Conservation (phyloP, 2,888 invertebrate genomes). For the Arrhopalites spinosus region DNA sequence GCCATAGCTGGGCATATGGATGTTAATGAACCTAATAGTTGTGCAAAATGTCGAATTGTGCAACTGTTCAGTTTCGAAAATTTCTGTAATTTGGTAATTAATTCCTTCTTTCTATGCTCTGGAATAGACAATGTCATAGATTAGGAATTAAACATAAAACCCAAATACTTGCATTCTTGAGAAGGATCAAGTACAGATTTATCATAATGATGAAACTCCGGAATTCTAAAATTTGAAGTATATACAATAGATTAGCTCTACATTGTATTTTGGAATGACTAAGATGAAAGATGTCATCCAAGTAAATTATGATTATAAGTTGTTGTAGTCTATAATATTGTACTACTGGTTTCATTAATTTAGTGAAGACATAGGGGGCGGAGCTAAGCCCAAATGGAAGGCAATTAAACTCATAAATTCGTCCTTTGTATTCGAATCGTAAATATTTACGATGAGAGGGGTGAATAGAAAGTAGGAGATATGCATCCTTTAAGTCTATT, state of each 20-base stretch:
- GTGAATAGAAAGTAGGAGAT: constrained; percentile 1
- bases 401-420: constrained; percentile 12
- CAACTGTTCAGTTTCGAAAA: background rate
- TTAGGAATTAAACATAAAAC: constrained; percentile 21
- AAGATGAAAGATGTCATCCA: constrained; percentile 11
- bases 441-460: constrained; percentile 2
- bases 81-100: background rate
- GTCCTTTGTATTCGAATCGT: background rate
- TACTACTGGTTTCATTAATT: constrained; percentile 14
- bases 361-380: constrained; percentile 19
- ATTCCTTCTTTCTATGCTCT: background rate
- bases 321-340: background rate
- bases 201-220: background rate
- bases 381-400: constrained; percentile 15
- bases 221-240: background rate
- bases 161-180: constrained; percentile 3
- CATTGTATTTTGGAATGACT: background rate
- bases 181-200: constrained; percentile 16
- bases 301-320: background rate
- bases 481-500: too few species aligned
- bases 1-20: constrained; percentile 29
- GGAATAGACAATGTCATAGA: constrained; percentile 16
- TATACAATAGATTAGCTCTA: background rate
- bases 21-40: constrained; percentile 20
- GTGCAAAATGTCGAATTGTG: background rate